Conservation (phyloP, 2,113 vertebrate species). For the Neodon shergylaensis region DNA sequence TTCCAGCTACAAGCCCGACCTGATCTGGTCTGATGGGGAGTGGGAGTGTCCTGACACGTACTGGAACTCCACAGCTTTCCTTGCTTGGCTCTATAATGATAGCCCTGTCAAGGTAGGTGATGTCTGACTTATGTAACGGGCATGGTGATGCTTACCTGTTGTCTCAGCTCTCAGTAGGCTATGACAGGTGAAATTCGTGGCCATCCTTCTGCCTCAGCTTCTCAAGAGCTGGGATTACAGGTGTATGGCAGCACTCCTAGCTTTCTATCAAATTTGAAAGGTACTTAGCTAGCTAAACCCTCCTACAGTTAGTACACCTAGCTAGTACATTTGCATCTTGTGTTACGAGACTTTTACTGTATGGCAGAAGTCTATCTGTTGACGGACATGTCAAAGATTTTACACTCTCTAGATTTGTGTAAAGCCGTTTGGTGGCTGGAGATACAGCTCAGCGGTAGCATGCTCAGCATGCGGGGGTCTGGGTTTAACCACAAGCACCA, state of each 20-base stretch:
- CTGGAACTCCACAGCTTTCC: constrained; percentile 96
- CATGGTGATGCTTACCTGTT: too few relatives aligned
- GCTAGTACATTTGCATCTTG: neutral
- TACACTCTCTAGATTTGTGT: neutral
- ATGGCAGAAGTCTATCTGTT: neutral
- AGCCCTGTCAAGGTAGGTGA: constrained; percentile 94
- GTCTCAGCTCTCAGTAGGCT: neutral
- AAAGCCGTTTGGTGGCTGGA: neutral
- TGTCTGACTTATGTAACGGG: neutral
- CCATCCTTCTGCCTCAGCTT: neutral
- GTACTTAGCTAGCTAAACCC: neutral
- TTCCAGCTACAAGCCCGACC: constrained; percentile 92
- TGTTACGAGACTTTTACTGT: neutral
- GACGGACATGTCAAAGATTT: neutral
- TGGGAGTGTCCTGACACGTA: constrained; percentile 96
- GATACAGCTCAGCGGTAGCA: too few relatives aligned
- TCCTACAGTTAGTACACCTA: neutral
- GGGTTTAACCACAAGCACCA: neutral
- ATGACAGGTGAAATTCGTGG: neutral
- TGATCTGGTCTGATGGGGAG: constrained; percentile 98
- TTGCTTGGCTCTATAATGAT: constrained; percentile 98
- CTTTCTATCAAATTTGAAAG: neutral
- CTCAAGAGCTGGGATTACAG: neutral
- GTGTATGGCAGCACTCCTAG: neutral
- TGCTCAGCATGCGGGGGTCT: too few relatives aligned